Evolutionary conservation across 92 coral and sea anemone genomes (phyloP).

Genomic region (Phenganax stokvisi): DNA sequence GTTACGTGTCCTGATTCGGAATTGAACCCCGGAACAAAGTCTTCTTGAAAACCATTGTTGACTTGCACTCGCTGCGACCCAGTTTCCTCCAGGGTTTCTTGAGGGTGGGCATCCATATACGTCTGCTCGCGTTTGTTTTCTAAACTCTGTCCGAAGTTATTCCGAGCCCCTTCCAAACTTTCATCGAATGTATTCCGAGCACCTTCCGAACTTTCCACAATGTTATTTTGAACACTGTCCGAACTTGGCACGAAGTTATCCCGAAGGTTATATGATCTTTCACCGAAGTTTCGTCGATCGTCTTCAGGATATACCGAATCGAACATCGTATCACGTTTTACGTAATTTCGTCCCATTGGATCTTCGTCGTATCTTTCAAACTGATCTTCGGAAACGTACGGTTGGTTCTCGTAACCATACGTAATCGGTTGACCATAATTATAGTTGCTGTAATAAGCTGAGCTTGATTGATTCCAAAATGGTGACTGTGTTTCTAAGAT

Average conservation of each 20-base stretch:
- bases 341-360: slow-evolving; percentile 59
- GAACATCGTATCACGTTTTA: slow-evolving; percentile 44
- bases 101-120: slow-evolving; percentile 76
- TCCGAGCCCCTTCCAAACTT: too few relatives aligned
- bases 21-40: slow-evolving; percentile 90
- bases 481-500: background rate
- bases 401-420: slow-evolving; percentile 37
- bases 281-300: slow-evolving; percentile 34
- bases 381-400: slow-evolving; percentile 16
- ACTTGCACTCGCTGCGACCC: slow-evolving; percentile 99
- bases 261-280: background rate
- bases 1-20: slow-evolving; percentile 86
- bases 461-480: slow-evolving; percentile 20
- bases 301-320: slow-evolving; percentile 54
- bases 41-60: slow-evolving; percentile 94
- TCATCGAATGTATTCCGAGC: too few relatives aligned
- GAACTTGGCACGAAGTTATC: too few relatives aligned
- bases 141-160: slow-evolving; percentile 37
- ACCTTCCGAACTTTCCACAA: too few relatives aligned
- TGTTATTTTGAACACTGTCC: too few relatives aligned
- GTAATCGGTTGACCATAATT: slow-evolving; percentile 29
- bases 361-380: slow-evolving; percentile 42
- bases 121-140: slow-evolving; percentile 52
- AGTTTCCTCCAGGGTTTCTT: slow-evolving; percentile 92
- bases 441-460: slow-evolving; percentile 16